Percentiles rank a stretch among this genome's conserved stretches.
Evolutionary conservation across 2,888 invertebrate genomes (phyloP).

Genomic region (Entomobrya proxima): DNA sequence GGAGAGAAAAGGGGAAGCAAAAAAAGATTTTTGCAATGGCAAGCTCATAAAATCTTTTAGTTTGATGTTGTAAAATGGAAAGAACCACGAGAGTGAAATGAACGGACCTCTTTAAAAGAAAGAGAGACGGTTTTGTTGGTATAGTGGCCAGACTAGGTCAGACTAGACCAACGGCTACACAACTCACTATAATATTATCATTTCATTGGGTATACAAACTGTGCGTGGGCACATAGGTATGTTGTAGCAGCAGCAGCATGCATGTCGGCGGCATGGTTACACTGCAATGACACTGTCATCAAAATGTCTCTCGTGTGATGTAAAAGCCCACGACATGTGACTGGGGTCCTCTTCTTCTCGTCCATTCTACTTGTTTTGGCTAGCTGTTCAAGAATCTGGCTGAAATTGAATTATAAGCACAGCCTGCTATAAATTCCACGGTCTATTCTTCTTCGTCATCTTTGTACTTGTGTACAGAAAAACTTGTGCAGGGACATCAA

Average conservation of each 20-base stretch:
- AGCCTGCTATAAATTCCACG: slow-evolving; percentile 62
- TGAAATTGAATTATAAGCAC: slow-evolving; percentile 66
- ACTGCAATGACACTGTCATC: background rate
- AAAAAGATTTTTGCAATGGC: slow-evolving; percentile 38
- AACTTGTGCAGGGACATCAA: background rate
- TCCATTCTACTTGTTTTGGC: slow-evolving; percentile 48
- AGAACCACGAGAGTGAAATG: slow-evolving; percentile 17
- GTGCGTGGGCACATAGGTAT: no score
- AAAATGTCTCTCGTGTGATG: background rate
- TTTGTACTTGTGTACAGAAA: slow-evolving; percentile 38
- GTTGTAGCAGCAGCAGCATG: no score
- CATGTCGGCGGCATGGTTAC: no score
- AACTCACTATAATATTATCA: no score
- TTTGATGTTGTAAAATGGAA: slow-evolving; percentile 38
- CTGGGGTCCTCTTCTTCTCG: background rate
- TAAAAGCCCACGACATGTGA: slow-evolving; percentile 1
- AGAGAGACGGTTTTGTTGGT: background rate
- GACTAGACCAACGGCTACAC: background rate
- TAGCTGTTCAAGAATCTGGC: slow-evolving; percentile 48
- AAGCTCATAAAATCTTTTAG: slow-evolving; percentile 49
- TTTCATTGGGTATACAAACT: no score
- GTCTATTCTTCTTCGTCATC: slow-evolving; percentile 52
- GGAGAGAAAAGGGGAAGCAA: background rate
- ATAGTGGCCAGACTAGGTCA: background rate
- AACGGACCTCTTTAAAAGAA: background rate